These are phyloP conservation scores for Harpalus rufipes DNA, from an alignment of 2,888 invertebrate genomes.

Conservation along the genomic window DNA sequence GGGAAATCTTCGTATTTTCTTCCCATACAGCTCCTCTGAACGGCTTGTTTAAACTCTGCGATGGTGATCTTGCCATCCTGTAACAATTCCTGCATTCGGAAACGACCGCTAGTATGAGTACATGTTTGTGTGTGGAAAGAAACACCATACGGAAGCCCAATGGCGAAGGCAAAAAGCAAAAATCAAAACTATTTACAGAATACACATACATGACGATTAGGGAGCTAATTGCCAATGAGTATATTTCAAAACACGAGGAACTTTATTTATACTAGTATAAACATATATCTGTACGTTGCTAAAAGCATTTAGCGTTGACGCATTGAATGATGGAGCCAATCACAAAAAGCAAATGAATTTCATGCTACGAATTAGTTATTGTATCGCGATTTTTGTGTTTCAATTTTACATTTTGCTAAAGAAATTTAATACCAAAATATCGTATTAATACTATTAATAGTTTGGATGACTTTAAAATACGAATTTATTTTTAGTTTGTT, in stretches of 20 bases:
- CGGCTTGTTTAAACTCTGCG: conserved; percentile 90
- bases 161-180: conserved; percentile 63
- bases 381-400: neutral
- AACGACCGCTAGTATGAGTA: conserved; percentile 62
- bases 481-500: too few relatives aligned
- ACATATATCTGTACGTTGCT: conserved; percentile 2
- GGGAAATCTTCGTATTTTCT: conserved; percentile 89
- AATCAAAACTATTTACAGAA: conserved; percentile 39
- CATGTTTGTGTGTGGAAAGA: conserved; percentile 58
- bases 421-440: neutral
- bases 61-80: conserved; percentile 91
- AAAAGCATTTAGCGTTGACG: conserved; percentile 49
- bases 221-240: conserved; percentile 17
- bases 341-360: conserved; percentile 43
- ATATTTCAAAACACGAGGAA: conserved; percentile 31
- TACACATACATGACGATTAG: conserved; percentile 22
- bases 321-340: conserved; percentile 36
- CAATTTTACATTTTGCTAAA: neutral
- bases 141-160: conserved; percentile 51
- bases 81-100: conserved; percentile 65
- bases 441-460: too few relatives aligned
- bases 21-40: conserved; percentile 89
- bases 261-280: conserved; percentile 27
- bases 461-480: too few relatives aligned
- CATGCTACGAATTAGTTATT: conserved; percentile 11